Evolutionary conservation across 2,797 vertebrate genomes (phyloP), one percentile per base, ranked within the genome.

Genomic region (Peromyscus nudipes): DNA sequence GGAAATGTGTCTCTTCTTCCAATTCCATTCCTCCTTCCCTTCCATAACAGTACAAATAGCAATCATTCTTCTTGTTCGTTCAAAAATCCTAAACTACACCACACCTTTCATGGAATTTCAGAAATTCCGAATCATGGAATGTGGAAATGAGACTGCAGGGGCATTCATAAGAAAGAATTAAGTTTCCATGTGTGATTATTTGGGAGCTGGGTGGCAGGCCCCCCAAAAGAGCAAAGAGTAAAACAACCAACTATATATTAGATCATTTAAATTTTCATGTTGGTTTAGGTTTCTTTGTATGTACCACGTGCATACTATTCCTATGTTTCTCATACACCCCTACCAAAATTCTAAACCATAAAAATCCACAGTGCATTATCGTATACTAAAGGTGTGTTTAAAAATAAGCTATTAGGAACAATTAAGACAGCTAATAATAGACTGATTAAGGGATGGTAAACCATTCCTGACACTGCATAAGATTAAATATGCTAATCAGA

Each of bases 401-500:
- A 89, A 96, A 95, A 88, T 94, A 96, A 95, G 64, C 82, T 37
- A 55, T 95, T 89, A 62, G n/a, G 73, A 86, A 62, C 83, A 55
- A 82, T 95, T 95, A 64, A 55, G 29, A 92, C 81, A 62, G 90
- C 94, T 98, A 95, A 98, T 83, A 97, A 83, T 84, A 95, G 98
- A 96, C 96, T 97, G 95, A 98, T 99, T 98, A 99, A 97, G 95
- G 81, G 81, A 89, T 98, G 79, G 92, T 97, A 97, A 97, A 96
- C 85, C 76, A 95, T 98, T 98, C 98, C 96, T 98, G 83, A 98
- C 97, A 97, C 97, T 98, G 98, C 96, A 97, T 95, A 96, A 99
- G 99, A 99, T 99, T 99, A 99, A 98, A 98, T 69, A 95, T 95
- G 98, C 96, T 99, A 99, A 99, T 99, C 99, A 98, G 99, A 99